Conservation (phyloP, 2,113 vertebrate species). For the Takifugu flavidus region DNA sequence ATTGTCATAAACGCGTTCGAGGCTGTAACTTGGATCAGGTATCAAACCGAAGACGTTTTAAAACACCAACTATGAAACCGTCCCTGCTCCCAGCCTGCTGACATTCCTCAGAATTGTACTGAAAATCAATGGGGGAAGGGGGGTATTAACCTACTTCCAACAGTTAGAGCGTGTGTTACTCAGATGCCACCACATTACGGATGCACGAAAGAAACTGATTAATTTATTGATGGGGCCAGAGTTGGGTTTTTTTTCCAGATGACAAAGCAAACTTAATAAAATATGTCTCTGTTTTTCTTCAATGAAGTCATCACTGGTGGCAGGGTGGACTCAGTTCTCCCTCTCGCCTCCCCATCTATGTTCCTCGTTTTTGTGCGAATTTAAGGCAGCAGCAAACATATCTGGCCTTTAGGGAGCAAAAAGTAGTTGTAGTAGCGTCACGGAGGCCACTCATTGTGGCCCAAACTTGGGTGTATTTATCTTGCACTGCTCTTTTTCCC, state of each 20-base stretch:
- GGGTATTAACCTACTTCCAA: constrained; percentile 27
- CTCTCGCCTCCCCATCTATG: not conserved
- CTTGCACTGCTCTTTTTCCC: constrained; percentile 6
- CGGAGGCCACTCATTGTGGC: constrained; percentile 7
- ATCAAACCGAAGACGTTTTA: no score
- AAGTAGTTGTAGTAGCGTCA: constrained; percentile 18
- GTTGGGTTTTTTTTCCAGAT: constrained; percentile 9
- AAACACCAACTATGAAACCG: no score
- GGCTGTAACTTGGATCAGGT: no score
- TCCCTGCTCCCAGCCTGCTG: not conserved
- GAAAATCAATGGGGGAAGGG: constrained; percentile 25
- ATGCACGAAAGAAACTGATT: constrained; percentile 12
- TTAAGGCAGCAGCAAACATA: constrained; percentile 25
- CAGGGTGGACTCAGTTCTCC: constrained; percentile 21
- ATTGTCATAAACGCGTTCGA: not conserved
- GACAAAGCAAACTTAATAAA: no score
- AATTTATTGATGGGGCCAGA: constrained; percentile 45
- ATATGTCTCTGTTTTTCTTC: not conserved
- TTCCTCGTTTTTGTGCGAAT: constrained; percentile 6
- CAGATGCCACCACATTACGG: constrained; percentile 16
- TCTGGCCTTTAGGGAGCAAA: constrained; percentile 7
- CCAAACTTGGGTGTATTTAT: constrained; percentile 17
- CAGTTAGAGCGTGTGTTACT: constrained; percentile 39
- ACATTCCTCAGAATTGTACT: constrained; percentile 35
- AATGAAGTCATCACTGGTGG: constrained; percentile 40